Conservation (phyloP, 2,113 vertebrate species). For the Bolborhynchus lineola region DNA sequence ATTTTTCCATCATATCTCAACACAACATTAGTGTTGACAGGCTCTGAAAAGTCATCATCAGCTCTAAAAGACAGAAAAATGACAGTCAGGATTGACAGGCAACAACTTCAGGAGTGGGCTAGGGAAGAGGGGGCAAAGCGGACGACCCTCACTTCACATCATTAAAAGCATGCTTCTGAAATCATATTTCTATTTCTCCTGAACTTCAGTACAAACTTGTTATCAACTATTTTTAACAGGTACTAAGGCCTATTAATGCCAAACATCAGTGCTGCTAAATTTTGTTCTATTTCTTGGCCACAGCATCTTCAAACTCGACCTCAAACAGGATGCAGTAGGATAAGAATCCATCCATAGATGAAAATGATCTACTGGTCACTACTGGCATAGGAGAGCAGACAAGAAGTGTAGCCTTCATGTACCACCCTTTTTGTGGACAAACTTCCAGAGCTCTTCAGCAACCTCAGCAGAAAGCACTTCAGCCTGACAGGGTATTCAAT, state of each 20-base stretch:
- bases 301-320: background rate
- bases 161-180: background rate
- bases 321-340: background rate
- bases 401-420: background rate
- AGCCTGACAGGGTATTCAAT: background rate
- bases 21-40: slow-evolving; percentile 91
- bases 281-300: background rate
- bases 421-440: background rate
- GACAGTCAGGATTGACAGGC: background rate
- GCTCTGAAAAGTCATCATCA: slow-evolving; percentile 89
- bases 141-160: background rate
- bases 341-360: background rate
- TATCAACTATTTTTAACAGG: background rate
- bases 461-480: background rate
- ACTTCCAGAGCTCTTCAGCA: background rate
- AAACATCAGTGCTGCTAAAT: background rate
- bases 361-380: background rate
- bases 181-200: background rate
- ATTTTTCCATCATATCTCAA: slow-evolving; percentile 92
- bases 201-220: background rate
- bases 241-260: background rate
- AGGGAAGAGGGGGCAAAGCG: background rate
- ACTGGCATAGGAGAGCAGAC: background rate
- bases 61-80: slow-evolving; percentile 76
- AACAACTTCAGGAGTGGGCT: background rate